phyloP scores from a whole-genome alignment of 2,113 vertebrate species.

The Tursiops truncatus region DNA sequence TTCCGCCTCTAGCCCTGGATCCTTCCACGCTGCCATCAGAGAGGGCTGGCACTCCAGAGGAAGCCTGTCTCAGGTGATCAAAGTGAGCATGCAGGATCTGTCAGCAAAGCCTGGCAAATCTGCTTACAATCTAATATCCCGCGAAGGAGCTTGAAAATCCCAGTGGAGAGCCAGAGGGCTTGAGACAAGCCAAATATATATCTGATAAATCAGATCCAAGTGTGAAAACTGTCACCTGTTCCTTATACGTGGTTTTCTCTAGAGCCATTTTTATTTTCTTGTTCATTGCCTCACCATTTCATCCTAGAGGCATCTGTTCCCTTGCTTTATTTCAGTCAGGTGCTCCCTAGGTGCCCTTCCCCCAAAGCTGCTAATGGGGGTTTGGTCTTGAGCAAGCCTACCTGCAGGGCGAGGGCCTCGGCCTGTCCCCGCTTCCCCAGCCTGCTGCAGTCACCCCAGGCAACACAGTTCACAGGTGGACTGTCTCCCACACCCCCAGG shows the following conservation, averaged over 20 bases:
- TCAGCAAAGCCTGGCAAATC: background rate
- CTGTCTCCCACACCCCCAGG: rapidly evolving
- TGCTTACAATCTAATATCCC: background rate
- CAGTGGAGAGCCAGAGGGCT: background rate
- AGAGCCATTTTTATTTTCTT: background rate
- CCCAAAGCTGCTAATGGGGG: background rate
- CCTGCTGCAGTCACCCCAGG: too few relatives aligned
- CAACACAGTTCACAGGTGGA: background rate
- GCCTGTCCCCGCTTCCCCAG: background rate
- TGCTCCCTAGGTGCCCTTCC: too few relatives aligned
- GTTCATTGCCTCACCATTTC: background rate
- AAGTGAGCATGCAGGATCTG: background rate
- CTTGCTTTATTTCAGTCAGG: background rate
- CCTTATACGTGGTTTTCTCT: background rate
- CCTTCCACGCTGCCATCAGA: background rate
- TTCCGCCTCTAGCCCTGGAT: background rate
- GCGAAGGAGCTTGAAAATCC: background rate
- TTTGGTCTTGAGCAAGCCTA: background rate
- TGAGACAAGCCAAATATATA: background rate
- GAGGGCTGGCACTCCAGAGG: background rate
- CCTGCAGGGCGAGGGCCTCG: background rate
- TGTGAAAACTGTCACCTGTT: background rate
- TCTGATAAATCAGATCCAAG: background rate
- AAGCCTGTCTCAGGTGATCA: background rate
- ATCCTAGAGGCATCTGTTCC: background rate